Conservation (phyloP, 1,140 invertebrate species). For the Spodoptera frugiperda region DNA sequence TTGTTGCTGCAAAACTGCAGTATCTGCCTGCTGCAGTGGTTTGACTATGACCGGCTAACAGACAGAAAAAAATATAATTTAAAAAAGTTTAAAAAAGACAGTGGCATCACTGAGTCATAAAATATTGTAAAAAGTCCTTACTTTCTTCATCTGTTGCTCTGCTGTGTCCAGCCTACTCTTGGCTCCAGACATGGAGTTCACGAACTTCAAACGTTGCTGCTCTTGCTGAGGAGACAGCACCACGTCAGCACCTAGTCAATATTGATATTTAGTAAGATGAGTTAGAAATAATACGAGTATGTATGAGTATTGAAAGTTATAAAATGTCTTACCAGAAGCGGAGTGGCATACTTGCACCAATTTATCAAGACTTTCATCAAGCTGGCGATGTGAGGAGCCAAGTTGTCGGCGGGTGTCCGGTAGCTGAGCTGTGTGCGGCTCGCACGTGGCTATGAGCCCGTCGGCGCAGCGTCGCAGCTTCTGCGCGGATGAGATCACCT, state of each 20-base stretch:
- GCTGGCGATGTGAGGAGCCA: neutral
- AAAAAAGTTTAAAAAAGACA: neutral
- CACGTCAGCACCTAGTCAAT: neutral
- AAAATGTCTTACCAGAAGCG: neutral
- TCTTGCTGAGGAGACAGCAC: slow-evolving; percentile 15
- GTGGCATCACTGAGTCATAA: neutral
- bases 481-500: neutral
- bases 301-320: too few relatives aligned
- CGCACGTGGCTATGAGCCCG: neutral
- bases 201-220: slow-evolving; percentile 32
- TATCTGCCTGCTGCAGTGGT: slow-evolving; percentile 27
- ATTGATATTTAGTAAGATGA: too few relatives aligned
- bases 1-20: neutral
- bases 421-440: neutral
- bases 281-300: too few relatives aligned
- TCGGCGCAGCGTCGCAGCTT: neutral
- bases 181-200: slow-evolving; percentile 16
- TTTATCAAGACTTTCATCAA: slow-evolving; percentile 20
- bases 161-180: slow-evolving; percentile 25
- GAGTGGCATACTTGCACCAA: slow-evolving; percentile 9
- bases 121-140: neutral
- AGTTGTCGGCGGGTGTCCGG: neutral
- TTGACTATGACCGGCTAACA: slow-evolving; percentile 22
- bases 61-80: neutral
- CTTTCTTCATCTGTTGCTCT: slow-evolving; percentile 44